These are phyloP conservation scores for Plecotus auritus DNA, from an alignment of 2,113 vertebrate species.

Conservation along the genomic window DNA sequence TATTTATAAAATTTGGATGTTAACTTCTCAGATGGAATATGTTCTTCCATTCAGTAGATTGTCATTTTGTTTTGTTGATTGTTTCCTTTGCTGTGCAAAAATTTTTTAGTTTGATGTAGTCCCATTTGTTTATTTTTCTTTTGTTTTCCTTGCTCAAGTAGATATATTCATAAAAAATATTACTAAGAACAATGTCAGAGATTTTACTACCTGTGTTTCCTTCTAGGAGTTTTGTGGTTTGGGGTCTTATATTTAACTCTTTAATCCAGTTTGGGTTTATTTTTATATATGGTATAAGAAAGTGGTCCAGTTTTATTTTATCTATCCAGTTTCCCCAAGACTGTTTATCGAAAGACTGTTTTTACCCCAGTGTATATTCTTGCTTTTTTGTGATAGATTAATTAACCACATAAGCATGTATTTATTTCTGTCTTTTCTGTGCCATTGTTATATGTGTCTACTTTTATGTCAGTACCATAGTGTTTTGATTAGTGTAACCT, in stretches of 20 bases:
- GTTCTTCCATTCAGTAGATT: background rate
- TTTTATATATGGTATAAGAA: background rate
- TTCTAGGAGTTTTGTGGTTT: background rate
- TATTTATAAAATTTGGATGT: background rate
- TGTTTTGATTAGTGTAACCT: background rate
- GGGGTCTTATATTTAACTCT: background rate
- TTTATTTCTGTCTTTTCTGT: background rate
- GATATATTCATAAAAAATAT: background rate
- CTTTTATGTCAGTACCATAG: background rate
- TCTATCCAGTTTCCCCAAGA: background rate
- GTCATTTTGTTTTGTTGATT: background rate
- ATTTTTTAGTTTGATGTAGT: background rate
- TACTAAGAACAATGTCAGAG: background rate
- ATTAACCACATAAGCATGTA: background rate
- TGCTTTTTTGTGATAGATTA: background rate
- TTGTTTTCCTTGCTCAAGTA: background rate
- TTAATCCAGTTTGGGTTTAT: background rate
- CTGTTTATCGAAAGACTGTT: background rate
- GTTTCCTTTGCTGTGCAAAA: background rate
- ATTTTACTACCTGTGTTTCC: background rate
- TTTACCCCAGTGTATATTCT: background rate
- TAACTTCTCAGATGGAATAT: background rate
- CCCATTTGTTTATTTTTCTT: background rate
- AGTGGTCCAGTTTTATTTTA: background rate
- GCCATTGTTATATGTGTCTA: background rate